Conservation (phyloP, 2,888 invertebrate genomes). For the Melolontha melolontha region DNA sequence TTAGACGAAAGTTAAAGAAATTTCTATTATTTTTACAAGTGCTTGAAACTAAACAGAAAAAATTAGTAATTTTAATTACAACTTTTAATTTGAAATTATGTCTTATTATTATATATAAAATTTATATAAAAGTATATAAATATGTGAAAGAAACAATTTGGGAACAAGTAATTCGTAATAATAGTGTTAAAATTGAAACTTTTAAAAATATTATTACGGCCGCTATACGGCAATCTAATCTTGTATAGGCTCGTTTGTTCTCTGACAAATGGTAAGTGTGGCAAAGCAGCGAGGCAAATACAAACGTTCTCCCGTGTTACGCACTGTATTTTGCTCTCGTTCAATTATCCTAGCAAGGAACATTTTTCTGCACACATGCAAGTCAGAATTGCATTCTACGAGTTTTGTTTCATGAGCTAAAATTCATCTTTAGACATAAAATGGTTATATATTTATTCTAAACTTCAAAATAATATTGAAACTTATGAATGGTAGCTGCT, state of each 20-base stretch:
- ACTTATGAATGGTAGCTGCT: conserved; percentile 52
- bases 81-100: too few species aligned
- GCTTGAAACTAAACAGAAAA: too few species aligned
- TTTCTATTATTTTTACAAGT: too few species aligned
- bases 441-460: conserved; percentile 11
- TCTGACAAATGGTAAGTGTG: conserved; percentile 29
- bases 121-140: too few species aligned
- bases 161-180: too few species aligned
- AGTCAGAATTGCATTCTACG: not conserved
- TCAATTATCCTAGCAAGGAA: conserved; percentile 1
- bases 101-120: too few species aligned
- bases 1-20: too few species aligned
- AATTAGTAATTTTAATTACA: too few species aligned
- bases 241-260: not conserved
- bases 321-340: conserved; percentile 51
- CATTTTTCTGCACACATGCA: not conserved
- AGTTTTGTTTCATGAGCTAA: not conserved
- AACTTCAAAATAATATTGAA: conserved; percentile 35
- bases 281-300: conserved; percentile 42
- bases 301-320: conserved; percentile 59
- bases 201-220: too few species aligned
- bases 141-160: too few species aligned
- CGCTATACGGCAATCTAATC: not conserved
- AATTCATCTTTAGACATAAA: not conserved
- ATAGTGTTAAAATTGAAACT: too few species aligned